Base-by-base conservation (phyloP, 2,888 invertebrate genomes). In the Amaurobius ferox region DNA sequence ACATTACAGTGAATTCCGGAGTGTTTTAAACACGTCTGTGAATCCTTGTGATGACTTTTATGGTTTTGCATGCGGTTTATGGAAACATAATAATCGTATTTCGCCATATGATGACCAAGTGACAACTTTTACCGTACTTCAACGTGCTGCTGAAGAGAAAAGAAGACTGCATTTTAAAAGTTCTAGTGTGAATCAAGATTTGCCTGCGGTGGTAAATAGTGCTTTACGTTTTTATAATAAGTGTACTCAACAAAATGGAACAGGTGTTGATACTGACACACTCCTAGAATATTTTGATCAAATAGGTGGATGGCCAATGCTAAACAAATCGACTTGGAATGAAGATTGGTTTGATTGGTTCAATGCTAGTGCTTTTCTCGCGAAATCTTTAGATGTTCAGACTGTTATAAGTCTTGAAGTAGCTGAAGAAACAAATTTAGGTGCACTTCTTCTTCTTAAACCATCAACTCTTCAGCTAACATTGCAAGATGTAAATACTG, bases 41-140 rank as follows among this genome's bases (percentile, higher is more conserved):
- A 76, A 86, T 72, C 86, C 86, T 23, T 86, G 86, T 28, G 35
- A 11, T 0, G 48, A 86, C 67, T 86, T 86, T 39, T 80, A 86
- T 26, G 28, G 66, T 19, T 86, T 80, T 29, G 28, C 79, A 5
- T 86, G 86, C 26, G 80, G 86, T 16, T 16, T 40, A 30, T 86
- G 86, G 86, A 0, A 26, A 0, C 19, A 74, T 28, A 64, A 39
- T 44, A 39, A 73, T 39, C 5, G 26, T 6, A 40, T 85, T 7
- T 1, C 29, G 3, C 7, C 7, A 13, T 28, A 55, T 39, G 26
- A 68, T 35, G 13, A 2, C 0, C n/a, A 13, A 16, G 29, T 71
- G 5, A 71, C 70, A 7, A 23, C 40, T 29, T 79, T 76, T 48
- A 28, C 6, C 0, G 9, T 71, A 28, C 44, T 80, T 5, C 39